Percentiles rank a stretch among this genome's conserved stretches.
phyloP scores from a whole-genome alignment of 2,888 invertebrate genomes.

The Cephalotes varians region DNA sequence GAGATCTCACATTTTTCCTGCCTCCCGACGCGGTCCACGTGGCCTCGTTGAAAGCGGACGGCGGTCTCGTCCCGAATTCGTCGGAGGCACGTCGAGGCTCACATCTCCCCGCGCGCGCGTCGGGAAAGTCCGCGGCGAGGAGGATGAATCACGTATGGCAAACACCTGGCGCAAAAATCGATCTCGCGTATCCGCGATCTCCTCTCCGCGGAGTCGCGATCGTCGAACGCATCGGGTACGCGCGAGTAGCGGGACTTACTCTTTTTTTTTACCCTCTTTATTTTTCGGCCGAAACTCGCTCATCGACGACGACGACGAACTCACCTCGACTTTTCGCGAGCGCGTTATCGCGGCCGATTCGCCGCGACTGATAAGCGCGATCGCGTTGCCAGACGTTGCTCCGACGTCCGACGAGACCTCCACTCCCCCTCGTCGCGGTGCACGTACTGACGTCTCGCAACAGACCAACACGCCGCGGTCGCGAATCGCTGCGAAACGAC shows the following conservation, averaged over 20 bases:
- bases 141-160: constrained; percentile 12
- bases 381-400: constrained; percentile 24
- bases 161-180: not conserved
- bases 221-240: constrained; percentile 5
- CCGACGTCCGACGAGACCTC: not conserved
- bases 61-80: not conserved
- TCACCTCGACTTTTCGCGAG: constrained; percentile 20
- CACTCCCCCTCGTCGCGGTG: constrained; percentile 57
- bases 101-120: constrained; percentile 64
- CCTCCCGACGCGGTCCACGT: constrained; percentile 81
- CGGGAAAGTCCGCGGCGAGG: constrained; percentile 23
- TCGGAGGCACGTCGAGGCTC: constrained; percentile 68
- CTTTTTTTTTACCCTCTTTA: not conserved
- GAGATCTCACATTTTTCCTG: constrained; percentile 78
- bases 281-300: not conserved
- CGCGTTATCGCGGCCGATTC: constrained; percentile 32
- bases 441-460: constrained; percentile 66
- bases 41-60: constrained; percentile 74
- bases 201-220: not conserved
- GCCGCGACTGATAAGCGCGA: constrained; percentile 22
- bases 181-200: not conserved
- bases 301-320: not conserved
- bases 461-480: constrained; percentile 37
- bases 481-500: constrained; percentile 41
- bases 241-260: not conserved